These are phyloP conservation scores for Galbula dea DNA, from an alignment of 2,113 vertebrate genomes.

Conservation along the genomic window DNA sequence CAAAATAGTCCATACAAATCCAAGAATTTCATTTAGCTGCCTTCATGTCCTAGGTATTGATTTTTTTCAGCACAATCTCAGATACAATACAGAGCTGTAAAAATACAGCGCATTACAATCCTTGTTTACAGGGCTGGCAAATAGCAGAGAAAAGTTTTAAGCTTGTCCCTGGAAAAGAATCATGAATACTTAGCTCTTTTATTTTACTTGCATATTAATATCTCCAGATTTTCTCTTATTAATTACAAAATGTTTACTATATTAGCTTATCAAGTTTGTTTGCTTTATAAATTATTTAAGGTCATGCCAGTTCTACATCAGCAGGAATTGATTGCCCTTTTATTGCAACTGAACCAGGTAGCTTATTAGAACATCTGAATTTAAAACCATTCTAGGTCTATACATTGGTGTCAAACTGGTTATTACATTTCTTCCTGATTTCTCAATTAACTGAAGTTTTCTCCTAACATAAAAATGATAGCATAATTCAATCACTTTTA, in stretches of 20 bases:
- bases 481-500: neutral
- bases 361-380: neutral
- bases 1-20: neutral
- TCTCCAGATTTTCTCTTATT: neutral
- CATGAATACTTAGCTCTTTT: neutral
- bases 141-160: neutral
- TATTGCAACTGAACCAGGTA: neutral
- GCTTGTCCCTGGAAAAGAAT: neutral
- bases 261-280: neutral
- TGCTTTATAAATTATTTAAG: neutral
- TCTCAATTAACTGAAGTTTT: neutral
- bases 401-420: neutral
- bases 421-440: neutral
- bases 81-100: neutral
- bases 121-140: neutral
- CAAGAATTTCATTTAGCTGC: neutral
- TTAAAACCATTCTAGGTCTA: neutral
- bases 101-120: neutral
- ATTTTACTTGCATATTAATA: neutral
- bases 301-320: neutral
- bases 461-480: neutral
- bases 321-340: neutral
- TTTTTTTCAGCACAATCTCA: neutral
- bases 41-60: rapidly evolving
- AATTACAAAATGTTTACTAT: neutral